phyloP scores from a whole-genome alignment of 2,888 invertebrate species.

The Trachelus iudaicus region DNA sequence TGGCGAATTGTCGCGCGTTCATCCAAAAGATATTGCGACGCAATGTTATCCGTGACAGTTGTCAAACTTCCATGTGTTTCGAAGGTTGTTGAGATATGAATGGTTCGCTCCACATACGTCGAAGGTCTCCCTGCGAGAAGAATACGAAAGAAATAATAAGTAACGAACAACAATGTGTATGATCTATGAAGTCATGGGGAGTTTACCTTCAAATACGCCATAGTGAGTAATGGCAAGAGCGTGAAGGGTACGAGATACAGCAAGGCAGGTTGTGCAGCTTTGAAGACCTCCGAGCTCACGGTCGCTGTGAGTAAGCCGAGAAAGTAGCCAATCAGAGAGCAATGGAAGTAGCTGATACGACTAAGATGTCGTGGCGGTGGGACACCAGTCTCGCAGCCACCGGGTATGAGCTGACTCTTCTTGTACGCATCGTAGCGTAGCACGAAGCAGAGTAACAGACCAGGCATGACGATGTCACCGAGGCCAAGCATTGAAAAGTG shows the following conservation, averaged over 20 bases:
- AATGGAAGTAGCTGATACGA: conserved; percentile 95
- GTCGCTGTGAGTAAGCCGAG: conserved; percentile 96
- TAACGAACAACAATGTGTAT: background rate
- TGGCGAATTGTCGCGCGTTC: conserved; percentile 25
- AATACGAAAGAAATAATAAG: background rate
- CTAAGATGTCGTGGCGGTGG: conserved; percentile 68
- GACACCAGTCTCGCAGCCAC: conserved; percentile 72
- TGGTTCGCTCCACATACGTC: conserved; percentile 98
- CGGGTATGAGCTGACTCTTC: conserved; percentile 80
- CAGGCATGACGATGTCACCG: conserved; percentile 95
- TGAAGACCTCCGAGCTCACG: conserved; percentile 97
- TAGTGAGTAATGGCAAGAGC: conserved; percentile 92
- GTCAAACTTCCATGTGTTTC: conserved; percentile 86
- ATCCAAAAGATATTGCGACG: conserved; percentile 25
- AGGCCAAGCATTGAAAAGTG: conserved; percentile 96
- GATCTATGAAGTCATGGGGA: background rate
- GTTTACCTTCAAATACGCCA: conserved; percentile 95
- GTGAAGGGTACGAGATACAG: conserved; percentile 98
- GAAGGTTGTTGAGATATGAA: conserved; percentile 86
- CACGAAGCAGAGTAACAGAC: conserved; percentile 93
- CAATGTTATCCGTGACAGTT: conserved; percentile 38
- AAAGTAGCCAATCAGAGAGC: conserved; percentile 97
- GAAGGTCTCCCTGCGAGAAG: conserved; percentile 85
- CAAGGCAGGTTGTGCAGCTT: conserved; percentile 97
- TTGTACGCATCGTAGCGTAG: conserved; percentile 97